Conservation (phyloP, 2,113 vertebrate genomes). For the Andinoacara biseriatus region DNA sequence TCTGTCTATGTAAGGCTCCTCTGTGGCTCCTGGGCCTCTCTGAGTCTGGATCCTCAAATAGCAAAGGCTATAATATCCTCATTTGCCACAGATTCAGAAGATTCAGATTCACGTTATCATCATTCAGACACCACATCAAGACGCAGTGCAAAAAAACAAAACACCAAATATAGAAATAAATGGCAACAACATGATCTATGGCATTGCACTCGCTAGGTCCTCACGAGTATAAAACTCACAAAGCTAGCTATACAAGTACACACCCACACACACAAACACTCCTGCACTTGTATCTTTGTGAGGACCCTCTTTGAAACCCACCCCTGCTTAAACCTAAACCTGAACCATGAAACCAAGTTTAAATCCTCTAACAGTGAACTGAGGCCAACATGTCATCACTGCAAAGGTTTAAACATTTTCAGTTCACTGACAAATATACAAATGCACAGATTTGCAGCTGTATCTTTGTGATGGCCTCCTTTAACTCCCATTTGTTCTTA, state of each 20-base stretch:
- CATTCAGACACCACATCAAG: no score
- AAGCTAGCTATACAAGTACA: neutral
- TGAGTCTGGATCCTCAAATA: neutral
- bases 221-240: neutral
- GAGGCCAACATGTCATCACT: neutral
- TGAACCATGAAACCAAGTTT: neutral
- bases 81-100: neutral
- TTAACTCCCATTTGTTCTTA: neutral
- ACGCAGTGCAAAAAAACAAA: no score
- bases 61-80: neutral
- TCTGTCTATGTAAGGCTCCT: neutral
- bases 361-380: neutral
- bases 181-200: no score
- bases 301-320: no score
- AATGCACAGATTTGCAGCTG: neutral
- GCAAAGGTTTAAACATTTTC: no score
- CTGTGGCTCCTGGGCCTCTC: neutral
- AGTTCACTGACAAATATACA: no score
- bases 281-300: no score
- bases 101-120: neutral
- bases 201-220: neutral
- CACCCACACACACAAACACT: no score
- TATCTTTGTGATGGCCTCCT: neutral
- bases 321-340: neutral
- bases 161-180: no score